These are phyloP conservation scores for Leptopterna dolabrata DNA, from an alignment of 2,888 invertebrate genomes.

Conservation along the genomic window DNA sequence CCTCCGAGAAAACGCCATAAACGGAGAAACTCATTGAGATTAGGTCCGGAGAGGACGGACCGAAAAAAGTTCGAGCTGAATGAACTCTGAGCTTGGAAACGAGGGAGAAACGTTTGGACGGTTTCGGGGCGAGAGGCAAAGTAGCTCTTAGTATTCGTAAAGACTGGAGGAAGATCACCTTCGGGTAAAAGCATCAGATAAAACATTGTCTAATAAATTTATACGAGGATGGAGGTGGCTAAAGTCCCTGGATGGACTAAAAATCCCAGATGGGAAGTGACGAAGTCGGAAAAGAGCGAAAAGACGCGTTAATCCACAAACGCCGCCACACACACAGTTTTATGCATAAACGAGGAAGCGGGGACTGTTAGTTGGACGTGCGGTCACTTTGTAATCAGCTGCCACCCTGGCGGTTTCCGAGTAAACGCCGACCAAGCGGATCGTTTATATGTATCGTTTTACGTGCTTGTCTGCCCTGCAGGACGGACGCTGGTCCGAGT, in stretches of 20 bases:
- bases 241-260: not conserved
- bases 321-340: not conserved
- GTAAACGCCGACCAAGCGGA: not conserved
- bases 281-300: not conserved
- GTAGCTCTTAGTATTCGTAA: slow-evolving; percentile 24
- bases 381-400: not conserved
- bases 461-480: not conserved
- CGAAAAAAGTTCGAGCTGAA: not conserved
- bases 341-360: not conserved
- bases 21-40: not conserved
- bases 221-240: not conserved
- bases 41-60: not conserved
- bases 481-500: not conserved
- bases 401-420: not conserved
- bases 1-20: not conserved
- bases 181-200: slow-evolving; percentile 12
- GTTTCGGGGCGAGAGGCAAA: not conserved
- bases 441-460: slow-evolving; percentile 7
- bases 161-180: slow-evolving; percentile 11
- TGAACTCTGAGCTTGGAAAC: not conserved
- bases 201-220: slow-evolving; percentile 17
- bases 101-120: not conserved
- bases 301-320: not conserved
- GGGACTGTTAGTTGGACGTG: not conserved
- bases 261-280: not conserved